These are phyloP conservation scores for Tapirus indicus DNA, from an alignment of 2,797 vertebrate genomes.

Conservation along the genomic window DNA sequence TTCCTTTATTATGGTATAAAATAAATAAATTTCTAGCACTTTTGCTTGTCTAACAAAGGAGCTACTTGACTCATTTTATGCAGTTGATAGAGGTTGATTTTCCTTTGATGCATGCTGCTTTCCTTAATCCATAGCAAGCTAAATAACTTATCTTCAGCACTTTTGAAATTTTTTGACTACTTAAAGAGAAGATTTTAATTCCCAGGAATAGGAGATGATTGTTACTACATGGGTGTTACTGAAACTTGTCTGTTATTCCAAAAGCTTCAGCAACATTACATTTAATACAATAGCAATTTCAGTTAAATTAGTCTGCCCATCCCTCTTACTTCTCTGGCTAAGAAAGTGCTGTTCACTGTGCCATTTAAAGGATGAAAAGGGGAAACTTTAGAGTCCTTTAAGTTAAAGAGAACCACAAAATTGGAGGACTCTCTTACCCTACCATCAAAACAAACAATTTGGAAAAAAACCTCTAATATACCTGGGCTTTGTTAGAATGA, in stretches of 20 bases:
- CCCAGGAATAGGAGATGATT: not conserved
- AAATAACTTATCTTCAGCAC: not conserved
- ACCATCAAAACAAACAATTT: not conserved
- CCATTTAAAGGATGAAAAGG: not conserved
- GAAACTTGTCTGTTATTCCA: not conserved
- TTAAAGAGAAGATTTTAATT: conserved; percentile 27
- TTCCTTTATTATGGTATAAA: conserved; percentile 13
- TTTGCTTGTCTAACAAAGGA: not conserved
- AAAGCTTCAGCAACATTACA: not conserved
- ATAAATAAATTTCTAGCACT: not conserved
- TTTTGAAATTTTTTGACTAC: conserved; percentile 37
- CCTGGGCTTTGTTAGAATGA: not conserved
- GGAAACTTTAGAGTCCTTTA: not conserved
- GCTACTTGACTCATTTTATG: not conserved
- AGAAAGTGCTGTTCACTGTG: not conserved
- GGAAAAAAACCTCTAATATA: not conserved
- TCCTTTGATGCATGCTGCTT: not conserved
- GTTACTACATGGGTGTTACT: not conserved
- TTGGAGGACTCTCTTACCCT: not conserved
- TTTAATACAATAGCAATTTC: conserved; percentile 4
- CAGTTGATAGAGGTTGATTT: not conserved
- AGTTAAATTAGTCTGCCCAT: not conserved
- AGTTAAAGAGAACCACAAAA: not conserved
- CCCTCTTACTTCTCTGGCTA: not conserved
- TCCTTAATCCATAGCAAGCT: not conserved